Conservation (phyloP, 2,888 invertebrate species). For the Cotesia congregata region DNA sequence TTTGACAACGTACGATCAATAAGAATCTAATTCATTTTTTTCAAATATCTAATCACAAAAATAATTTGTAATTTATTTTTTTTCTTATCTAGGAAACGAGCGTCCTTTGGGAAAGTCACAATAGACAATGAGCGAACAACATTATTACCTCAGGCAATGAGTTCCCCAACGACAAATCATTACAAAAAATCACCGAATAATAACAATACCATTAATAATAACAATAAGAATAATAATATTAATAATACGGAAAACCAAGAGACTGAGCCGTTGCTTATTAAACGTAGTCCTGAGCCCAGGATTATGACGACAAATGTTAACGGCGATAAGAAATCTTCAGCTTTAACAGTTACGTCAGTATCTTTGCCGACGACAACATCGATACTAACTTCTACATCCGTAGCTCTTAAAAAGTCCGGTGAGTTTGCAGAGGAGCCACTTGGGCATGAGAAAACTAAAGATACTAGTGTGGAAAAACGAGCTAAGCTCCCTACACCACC, state of each 20-base stretch:
- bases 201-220: not conserved
- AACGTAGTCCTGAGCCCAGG: constrained; percentile 50
- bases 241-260: constrained; percentile 38
- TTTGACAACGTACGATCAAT: too few species aligned
- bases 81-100: constrained; percentile 62
- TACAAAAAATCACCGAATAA: constrained; percentile 6
- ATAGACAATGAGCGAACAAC: constrained; percentile 59
- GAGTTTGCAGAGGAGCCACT: constrained; percentile 54
- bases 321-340: constrained; percentile 50
- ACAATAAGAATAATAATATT: not conserved
- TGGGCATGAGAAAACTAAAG: constrained; percentile 32
- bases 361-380: constrained; percentile 45
- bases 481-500: constrained; percentile 67
- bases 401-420: constrained; percentile 57
- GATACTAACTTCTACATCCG: constrained; percentile 57
- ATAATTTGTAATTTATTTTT: constrained; percentile 38
- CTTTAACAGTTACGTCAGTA: not conserved
- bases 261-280: constrained; percentile 54
- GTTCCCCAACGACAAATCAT: constrained; percentile 18
- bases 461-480: constrained; percentile 44
- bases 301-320: constrained; percentile 6
- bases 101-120: constrained; percentile 60
- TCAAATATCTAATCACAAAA: too few species aligned
- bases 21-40: too few species aligned
- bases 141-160: constrained; percentile 43